Conservation (phyloP, 2,888 invertebrate species). For the Tetramorium bicarinatum region DNA sequence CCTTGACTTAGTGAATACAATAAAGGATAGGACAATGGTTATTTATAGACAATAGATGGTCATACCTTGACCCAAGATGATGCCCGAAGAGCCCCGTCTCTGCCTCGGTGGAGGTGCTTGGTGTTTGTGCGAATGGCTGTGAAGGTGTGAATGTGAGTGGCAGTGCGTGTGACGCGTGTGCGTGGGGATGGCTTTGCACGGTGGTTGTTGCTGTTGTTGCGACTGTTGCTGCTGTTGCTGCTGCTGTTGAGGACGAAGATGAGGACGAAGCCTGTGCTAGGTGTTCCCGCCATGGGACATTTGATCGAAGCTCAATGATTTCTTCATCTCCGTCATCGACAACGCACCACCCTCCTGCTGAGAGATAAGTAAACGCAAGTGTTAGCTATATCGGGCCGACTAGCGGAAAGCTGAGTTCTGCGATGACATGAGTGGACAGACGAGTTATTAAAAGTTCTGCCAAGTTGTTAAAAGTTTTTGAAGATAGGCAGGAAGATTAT, state of each 20-base stretch:
- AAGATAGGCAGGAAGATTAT: constrained; percentile 39
- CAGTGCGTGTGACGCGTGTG: constrained; percentile 85
- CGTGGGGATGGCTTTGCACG: constrained; percentile 83
- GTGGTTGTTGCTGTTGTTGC: constrained; percentile 66
- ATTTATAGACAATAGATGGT: not conserved
- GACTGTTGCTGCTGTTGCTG: constrained; percentile 76
- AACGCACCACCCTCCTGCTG: constrained; percentile 89
- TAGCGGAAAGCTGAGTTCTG: constrained; percentile 9
- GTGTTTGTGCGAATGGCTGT: constrained; percentile 85
- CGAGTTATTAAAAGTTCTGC: constrained; percentile 61
- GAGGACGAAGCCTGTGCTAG: constrained; percentile 85
- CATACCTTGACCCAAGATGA: constrained; percentile 85
- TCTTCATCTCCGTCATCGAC: constrained; percentile 90
- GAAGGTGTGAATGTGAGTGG: constrained; percentile 85
- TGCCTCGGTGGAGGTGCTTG: constrained; percentile 83
- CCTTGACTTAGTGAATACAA: not conserved
- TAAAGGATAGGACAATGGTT: constrained; percentile 12
- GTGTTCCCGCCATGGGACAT: constrained; percentile 86
- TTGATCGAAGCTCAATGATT: constrained; percentile 89
- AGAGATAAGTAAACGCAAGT: constrained; percentile 63
- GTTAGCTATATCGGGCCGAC: constrained; percentile 77
- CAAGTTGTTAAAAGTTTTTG: constrained; percentile 65
- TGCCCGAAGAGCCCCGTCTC: constrained; percentile 85
- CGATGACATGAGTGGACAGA: constrained; percentile 12
- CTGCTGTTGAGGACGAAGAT: constrained; percentile 79